These are phyloP conservation scores for Aphodius sticticus DNA, from an alignment of 2,888 invertebrate species.

Conservation along the genomic window DNA sequence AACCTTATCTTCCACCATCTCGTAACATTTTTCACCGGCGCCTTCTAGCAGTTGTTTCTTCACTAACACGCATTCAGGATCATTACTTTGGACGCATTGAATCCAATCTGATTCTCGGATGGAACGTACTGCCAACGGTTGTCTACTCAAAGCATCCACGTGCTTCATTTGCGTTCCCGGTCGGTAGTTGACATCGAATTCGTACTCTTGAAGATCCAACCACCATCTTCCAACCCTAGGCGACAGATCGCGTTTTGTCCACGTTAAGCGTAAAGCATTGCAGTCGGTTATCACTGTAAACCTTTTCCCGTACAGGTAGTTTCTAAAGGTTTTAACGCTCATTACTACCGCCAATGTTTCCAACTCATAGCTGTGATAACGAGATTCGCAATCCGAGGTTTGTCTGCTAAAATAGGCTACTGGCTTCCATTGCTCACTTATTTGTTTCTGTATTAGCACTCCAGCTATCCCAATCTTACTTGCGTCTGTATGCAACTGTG, in stretches of 20 bases:
- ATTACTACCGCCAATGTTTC: slow-evolving; percentile 45
- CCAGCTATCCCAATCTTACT: slow-evolving; percentile 43
- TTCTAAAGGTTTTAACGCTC: slow-evolving; percentile 29
- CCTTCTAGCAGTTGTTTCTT: slow-evolving; percentile 20
- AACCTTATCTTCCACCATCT: slow-evolving; percentile 25
- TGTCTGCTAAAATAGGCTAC: slow-evolving; percentile 48
- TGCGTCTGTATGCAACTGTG: slow-evolving; percentile 44
- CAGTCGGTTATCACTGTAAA: slow-evolving; percentile 39
- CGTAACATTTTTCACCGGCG: slow-evolving; percentile 21
- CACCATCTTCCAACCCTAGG: slow-evolving; percentile 47
- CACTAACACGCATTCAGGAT: slow-evolving; percentile 20
- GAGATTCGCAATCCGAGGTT: slow-evolving; percentile 45
- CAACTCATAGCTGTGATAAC: slow-evolving; percentile 43
- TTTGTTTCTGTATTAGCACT: slow-evolving; percentile 44
- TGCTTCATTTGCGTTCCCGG: slow-evolving; percentile 44
- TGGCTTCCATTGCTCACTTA: slow-evolving; percentile 28
- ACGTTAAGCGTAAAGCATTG: slow-evolving; percentile 32
- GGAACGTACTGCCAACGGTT: slow-evolving; percentile 30
- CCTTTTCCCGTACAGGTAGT: slow-evolving; percentile 37
- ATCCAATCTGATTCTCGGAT: slow-evolving; percentile 27
- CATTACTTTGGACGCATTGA: slow-evolving; percentile 24
- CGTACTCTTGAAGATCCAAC: slow-evolving; percentile 44
- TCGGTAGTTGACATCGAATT: slow-evolving; percentile 42
- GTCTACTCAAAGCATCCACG: slow-evolving; percentile 42
- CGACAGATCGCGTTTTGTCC: slow-evolving; percentile 28